Evolutionary conservation across 2,797 vertebrate genomes (phyloP), one percentile per base, ranked within the genome.

Genomic region (Pitangus sulphuratus): DNA sequence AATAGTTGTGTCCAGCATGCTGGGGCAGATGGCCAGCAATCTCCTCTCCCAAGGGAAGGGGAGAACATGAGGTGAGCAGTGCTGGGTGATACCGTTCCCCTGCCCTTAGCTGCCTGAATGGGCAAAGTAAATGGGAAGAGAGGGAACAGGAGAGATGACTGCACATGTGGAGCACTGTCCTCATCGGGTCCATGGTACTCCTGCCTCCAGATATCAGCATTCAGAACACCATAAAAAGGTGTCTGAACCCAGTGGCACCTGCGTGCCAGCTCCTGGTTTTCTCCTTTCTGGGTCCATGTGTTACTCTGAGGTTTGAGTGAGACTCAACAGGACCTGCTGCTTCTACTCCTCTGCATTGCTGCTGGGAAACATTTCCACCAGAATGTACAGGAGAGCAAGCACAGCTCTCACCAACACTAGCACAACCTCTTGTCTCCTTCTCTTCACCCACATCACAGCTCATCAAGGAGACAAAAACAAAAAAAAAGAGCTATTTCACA

Each of bases 401-500:
- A 5, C 16, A 58, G 33, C 16, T 85, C 71, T 45, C 31, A 1
- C 28, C 42, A 28, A 1, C 2, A 8, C 39, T 9, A 4, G 60
- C 62, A 64, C 48, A 60, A 40, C 33, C 37, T 62, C 76, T 64
- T 8, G 0, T 60, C 31, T 70, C 75, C 64, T 64, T 12, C 61
- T 47, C 72, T 54, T 76, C 1, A 2, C 42, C 79, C 22, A 24
- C 11, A 15, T 57, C 50, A 3, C 42, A 78, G 85, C 57, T 81
- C 16, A 3, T 75, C 65, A 48, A 78, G 82, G 79, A 95, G 76
- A 62, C 61, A 65, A 39, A 71, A 47, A 35, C 0, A 2, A 26
- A 71, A 75, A 75, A 28, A 61, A 87, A 60, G 65, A 84, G 69
- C 87, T 89, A 88, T 95, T 96, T 95, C 94, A 93, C 91, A 85